These are phyloP conservation scores for Tragelaphus scriptus DNA, from an alignment of 2,113 vertebrate species.

Conservation along the genomic window DNA sequence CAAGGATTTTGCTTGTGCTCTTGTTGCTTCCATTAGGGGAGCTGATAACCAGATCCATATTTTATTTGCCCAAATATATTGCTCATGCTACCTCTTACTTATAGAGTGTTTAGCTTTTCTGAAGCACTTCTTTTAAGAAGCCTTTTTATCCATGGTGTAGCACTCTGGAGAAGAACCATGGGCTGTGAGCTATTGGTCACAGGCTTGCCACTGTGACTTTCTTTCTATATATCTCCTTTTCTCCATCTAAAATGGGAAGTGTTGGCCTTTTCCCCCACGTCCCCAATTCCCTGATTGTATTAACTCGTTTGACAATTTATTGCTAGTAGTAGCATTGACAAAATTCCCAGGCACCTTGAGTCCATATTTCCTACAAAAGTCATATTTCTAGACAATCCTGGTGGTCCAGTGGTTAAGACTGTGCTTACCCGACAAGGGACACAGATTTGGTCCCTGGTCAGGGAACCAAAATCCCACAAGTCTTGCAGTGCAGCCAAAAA, in stretches of 20 bases:
- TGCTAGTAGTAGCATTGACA: not conserved
- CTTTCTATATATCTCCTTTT: not conserved
- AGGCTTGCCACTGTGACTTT: not conserved
- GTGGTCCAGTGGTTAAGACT: not conserved
- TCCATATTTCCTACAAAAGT: not conserved
- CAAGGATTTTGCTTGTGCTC: not conserved
- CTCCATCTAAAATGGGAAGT: not conserved
- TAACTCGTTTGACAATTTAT: not conserved
- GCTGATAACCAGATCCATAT: not conserved
- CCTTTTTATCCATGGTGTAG: not conserved
- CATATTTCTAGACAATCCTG: not conserved
- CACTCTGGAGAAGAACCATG: not conserved
- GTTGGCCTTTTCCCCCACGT: not conserved
- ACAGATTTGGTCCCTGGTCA: not conserved
- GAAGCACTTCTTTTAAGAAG: not conserved
- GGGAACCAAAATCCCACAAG: not conserved
- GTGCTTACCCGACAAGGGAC: not conserved
- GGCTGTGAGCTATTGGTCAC: not conserved
- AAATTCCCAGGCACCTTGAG: not conserved
- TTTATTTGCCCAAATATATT: constrained; percentile 17
- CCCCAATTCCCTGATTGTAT: not conserved
- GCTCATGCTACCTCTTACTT: not conserved
- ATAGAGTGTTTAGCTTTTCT: not conserved
- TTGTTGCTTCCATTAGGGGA: constrained; percentile 25
- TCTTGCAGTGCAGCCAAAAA: not conserved